Conservation (phyloP, 2,797 vertebrate genomes). For the Pteropus rufus region DNA sequence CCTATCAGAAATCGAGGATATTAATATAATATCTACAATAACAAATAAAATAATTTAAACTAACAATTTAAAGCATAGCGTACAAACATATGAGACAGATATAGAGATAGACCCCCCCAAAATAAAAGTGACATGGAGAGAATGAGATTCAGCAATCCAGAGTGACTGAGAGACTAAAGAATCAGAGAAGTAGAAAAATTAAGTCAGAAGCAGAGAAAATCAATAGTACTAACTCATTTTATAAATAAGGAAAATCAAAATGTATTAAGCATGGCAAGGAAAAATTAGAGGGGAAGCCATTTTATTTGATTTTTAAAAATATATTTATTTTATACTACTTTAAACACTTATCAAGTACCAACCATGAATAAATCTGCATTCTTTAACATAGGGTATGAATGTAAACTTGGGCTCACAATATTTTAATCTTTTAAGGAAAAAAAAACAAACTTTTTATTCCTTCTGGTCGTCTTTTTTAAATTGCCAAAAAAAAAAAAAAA, state of each 20-base stretch:
- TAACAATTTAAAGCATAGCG: background rate
- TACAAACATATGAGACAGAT: background rate
- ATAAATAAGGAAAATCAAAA: background rate
- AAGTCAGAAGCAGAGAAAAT: background rate
- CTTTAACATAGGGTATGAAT: background rate
- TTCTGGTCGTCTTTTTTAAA: background rate
- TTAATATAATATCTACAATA: background rate
- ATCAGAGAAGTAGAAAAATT: background rate
- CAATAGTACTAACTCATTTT: background rate
- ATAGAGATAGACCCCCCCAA: background rate
- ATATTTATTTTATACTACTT: background rate
- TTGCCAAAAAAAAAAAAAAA: background rate
- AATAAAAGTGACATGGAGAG: background rate
- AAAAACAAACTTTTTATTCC: background rate
- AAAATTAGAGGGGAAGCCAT: background rate
- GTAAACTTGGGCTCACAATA: background rate
- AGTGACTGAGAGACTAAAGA: background rate
- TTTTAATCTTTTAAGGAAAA: background rate
- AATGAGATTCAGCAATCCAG: background rate
- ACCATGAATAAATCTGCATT: background rate
- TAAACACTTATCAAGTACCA: background rate
- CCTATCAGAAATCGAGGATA: background rate
- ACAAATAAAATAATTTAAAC: background rate
- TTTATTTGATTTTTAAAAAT: background rate
- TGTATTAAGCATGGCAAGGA: background rate